Evolutionary conservation across 2,797 vertebrate genomes (phyloP).

Genomic region (Xenops minutus): DNA sequence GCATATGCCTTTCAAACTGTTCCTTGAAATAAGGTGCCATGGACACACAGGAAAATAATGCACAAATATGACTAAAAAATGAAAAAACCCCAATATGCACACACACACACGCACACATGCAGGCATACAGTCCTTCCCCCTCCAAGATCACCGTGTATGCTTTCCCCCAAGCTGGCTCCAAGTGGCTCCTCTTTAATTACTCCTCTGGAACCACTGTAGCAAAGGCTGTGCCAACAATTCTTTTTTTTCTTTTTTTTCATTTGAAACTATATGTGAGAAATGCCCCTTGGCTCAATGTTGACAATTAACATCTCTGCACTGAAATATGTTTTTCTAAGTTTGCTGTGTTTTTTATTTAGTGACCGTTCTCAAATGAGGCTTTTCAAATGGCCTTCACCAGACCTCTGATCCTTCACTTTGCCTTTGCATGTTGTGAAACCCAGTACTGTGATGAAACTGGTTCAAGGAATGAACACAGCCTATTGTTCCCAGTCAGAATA

Average conservation of each 20-base stretch:
- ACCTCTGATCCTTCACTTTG: background rate
- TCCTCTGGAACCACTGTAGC: background rate
- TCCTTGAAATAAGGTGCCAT: background rate
- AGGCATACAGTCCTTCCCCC: background rate
- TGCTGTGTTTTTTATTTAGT: background rate
- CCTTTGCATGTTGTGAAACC: background rate
- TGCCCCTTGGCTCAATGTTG: slow-evolving; percentile 11
- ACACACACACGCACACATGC: background rate
- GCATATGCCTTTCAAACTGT: slow-evolving; percentile 47
- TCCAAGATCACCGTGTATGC: rapidly evolving
- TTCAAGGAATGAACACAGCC: background rate
- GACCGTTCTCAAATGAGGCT: background rate
- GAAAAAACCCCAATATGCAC: rapidly evolving
- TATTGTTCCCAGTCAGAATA: background rate
- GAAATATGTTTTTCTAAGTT: background rate
- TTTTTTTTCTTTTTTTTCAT: background rate
- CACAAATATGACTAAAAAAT: background rate
- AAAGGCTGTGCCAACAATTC: background rate
- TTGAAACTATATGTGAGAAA: slow-evolving; percentile 29
- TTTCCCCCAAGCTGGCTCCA: rapidly evolving
- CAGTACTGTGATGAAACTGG: background rate
- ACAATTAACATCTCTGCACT: background rate
- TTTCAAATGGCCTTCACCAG: background rate
- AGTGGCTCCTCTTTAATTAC: slow-evolving; percentile 43
- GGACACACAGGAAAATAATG: background rate